Conservation (phyloP, 2,113 vertebrate species). For the Sphaerodactylus townsendi region DNA sequence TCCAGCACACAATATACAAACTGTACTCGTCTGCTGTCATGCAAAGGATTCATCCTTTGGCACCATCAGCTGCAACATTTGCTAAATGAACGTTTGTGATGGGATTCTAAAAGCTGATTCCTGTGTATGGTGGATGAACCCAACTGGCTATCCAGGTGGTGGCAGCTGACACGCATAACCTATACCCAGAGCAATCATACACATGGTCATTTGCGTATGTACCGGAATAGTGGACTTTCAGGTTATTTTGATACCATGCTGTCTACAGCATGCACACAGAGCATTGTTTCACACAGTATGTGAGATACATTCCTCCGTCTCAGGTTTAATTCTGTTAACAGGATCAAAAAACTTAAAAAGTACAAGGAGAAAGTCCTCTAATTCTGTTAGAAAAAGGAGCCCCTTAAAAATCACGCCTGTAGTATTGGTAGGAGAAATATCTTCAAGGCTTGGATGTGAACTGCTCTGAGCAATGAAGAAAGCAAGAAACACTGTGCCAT, state of each 20-base stretch:
- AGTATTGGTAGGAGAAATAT: not conserved
- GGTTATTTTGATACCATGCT: not conserved
- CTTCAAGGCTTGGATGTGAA: not conserved
- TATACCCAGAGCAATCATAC: not conserved
- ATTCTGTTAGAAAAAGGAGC: not conserved
- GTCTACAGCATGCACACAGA: not conserved
- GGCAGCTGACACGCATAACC: not conserved
- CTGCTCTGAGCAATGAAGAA: not conserved
- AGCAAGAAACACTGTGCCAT: not conserved
- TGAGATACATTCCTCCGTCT: not conserved
- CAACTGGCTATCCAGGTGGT: not conserved
- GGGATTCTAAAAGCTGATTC: not conserved
- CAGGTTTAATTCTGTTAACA: not conserved
- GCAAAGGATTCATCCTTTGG: not conserved
- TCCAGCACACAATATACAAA: not conserved
- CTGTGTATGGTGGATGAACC: not conserved
- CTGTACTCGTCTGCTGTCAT: not conserved
- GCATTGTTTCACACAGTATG: not conserved
- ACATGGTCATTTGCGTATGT: not conserved
- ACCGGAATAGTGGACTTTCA: not conserved
- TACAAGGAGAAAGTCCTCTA: not conserved
- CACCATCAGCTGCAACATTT: not conserved
- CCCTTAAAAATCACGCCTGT: not conserved
- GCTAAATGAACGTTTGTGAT: not conserved
- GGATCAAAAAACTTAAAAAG: not conserved